Percentiles rank a stretch among this genome's conserved stretches.
Evolutionary conservation across 2,113 vertebrate species (phyloP).

Genomic region (Oenanthe melanoleuca): DNA sequence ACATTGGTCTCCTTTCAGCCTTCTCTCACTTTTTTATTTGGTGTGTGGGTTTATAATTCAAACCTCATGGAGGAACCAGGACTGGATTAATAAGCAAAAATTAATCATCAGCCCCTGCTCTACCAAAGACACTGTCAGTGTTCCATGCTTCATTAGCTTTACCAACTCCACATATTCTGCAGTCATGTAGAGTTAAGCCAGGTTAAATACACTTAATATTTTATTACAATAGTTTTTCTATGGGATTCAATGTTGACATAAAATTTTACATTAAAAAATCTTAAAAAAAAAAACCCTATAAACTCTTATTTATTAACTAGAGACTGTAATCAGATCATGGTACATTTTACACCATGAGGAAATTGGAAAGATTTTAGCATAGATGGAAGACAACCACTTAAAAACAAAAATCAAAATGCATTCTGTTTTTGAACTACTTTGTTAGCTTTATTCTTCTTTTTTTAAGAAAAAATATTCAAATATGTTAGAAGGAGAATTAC

Average conservation of each 20-base stretch:
- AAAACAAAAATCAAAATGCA: background rate
- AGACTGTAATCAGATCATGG: background rate
- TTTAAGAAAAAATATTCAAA: background rate
- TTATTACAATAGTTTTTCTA: background rate
- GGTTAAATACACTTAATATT: background rate
- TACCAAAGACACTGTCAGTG: conserved; percentile 20
- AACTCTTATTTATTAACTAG: background rate
- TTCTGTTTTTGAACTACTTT: background rate
- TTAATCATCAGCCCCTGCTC: conserved; percentile 56
- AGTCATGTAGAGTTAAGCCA: background rate
- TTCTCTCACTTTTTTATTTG: conserved; percentile 34
- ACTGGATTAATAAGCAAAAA: conserved; percentile 62
- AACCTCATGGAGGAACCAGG: conserved; percentile 65
- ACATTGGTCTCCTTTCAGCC: background rate
- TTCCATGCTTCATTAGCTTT: background rate
- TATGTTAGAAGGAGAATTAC: background rate
- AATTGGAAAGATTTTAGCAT: background rate
- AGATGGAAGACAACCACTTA: background rate
- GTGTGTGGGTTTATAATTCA: conserved; percentile 57
- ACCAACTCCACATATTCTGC: conserved; percentile 57
- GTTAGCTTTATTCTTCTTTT: background rate
- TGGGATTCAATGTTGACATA: background rate
- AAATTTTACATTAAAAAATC: background rate
- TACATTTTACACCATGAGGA: background rate
- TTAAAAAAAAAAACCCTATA: background rate